These are phyloP conservation scores for Alethe castanea DNA, from an alignment of 2,113 vertebrate genomes.

Conservation along the genomic window DNA sequence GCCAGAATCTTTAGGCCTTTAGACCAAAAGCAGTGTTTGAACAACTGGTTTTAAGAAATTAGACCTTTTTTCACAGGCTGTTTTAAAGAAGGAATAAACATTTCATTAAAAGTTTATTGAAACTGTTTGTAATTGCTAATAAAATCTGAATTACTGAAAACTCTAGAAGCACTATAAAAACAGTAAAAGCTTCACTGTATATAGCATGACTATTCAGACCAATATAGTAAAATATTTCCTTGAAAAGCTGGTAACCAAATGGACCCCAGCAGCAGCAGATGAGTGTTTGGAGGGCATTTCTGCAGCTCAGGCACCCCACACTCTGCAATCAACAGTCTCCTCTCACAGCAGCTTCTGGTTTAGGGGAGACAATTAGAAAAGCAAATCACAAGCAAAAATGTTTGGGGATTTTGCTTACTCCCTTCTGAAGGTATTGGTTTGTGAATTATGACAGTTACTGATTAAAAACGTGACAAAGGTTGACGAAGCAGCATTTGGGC, in stretches of 20 bases:
- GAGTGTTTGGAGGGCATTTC: not conserved
- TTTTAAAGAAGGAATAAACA: constrained; percentile 11
- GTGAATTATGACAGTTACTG: not conserved
- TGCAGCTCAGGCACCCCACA: not conserved
- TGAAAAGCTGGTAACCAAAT: not conserved
- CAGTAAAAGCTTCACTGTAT: not conserved
- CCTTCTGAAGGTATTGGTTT: not conserved
- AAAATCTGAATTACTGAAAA: not conserved
- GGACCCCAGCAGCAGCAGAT: not conserved
- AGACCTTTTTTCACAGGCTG: not conserved
- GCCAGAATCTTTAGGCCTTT: not conserved
- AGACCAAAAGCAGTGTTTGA: not conserved
- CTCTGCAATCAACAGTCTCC: not conserved
- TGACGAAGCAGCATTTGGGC: not conserved
- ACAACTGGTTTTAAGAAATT: not conserved
- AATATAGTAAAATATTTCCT: not conserved
- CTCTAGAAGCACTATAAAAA: not conserved
- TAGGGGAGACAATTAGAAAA: not conserved
- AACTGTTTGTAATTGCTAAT: constrained; percentile 27
- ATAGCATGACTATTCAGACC: not conserved
- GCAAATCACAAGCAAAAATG: not conserved
- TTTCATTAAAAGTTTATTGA: constrained; percentile 13
- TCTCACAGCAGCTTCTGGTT: not conserved
- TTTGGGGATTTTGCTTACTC: not conserved
- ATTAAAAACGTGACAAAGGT: not conserved